Percentiles rank a stretch among this genome's conserved stretches.
Conservation (phyloP, 2,888 invertebrate genomes). For the Macrosiphum euphorbiae region DNA sequence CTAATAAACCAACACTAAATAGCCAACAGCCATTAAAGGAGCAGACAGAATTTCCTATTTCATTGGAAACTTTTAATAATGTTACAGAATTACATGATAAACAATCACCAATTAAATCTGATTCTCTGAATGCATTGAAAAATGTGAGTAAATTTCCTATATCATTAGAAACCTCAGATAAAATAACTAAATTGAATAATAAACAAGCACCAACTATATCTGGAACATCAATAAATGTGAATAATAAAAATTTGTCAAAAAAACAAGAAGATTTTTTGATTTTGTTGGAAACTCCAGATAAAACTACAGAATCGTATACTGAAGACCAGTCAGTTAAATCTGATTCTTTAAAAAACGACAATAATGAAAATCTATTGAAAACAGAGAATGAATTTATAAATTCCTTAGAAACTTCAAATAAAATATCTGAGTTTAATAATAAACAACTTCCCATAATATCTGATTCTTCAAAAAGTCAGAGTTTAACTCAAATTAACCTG, state of each 20-base stretch:
- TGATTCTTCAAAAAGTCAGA: neutral
- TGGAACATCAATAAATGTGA: neutral
- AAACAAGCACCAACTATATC: neutral
- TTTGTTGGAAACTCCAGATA: slow-evolving; percentile 30
- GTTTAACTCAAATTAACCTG: neutral
- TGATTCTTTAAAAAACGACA: neutral
- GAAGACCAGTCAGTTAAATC: neutral
- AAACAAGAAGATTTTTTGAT: neutral
- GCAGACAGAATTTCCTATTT: neutral
- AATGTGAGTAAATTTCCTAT: neutral
- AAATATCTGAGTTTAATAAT: neutral
- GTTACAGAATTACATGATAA: neutral
- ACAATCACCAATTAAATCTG: neutral
- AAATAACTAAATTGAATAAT: neutral
- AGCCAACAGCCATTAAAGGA: neutral
- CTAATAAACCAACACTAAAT: neutral
- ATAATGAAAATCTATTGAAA: neutral
- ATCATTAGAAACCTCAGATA: neutral
- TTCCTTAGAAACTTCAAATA: neutral
- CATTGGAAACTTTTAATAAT: neutral
- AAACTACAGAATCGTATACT: neutral
- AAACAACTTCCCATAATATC: neutral
- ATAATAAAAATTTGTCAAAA: neutral
- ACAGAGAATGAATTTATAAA: neutral
- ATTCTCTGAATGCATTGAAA: neutral